Evolutionary conservation across 2,888 invertebrate species (phyloP).

Genomic region (Azorinus chamasolen): DNA sequence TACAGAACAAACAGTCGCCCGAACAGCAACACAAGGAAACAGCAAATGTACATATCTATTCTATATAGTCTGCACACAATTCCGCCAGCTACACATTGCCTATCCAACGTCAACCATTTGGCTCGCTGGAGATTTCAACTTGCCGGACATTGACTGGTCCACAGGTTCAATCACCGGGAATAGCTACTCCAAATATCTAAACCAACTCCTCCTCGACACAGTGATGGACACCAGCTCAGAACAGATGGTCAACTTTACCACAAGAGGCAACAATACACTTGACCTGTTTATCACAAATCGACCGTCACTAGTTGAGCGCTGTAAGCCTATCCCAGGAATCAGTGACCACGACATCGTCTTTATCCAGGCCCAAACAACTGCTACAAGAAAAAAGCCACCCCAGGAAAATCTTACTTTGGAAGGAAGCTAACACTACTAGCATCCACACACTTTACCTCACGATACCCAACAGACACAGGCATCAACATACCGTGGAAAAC

Average conservation of each 20-base stretch:
- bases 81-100: no score
- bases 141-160: conserved; percentile 42
- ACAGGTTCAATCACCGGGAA: conserved; percentile 12
- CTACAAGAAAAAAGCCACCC: conserved; percentile 15
- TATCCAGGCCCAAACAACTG: conserved; percentile 5
- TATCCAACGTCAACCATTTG: no score
- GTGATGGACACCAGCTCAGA: conserved; percentile 17
- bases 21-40: no score
- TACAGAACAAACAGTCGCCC: no score
- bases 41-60: no score
- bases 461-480: conserved; percentile 1
- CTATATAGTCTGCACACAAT: no score
- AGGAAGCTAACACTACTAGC: conserved; percentile 22
- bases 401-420: conserved; percentile 28
- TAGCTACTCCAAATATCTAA: conserved; percentile 7
- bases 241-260: conserved; percentile 29
- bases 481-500: conserved; percentile 23
- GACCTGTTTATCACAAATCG: conserved; percentile 22
- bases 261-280: conserved; percentile 16
- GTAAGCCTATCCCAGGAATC: conserved; percentile 12
- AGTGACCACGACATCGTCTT: conserved; percentile 40
- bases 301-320: conserved; percentile 22
- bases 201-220: conserved; percentile 15
- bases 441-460: background rate
- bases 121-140: no score